Conservation (phyloP, 2,113 vertebrate genomes). For the Garra rufa region DNA sequence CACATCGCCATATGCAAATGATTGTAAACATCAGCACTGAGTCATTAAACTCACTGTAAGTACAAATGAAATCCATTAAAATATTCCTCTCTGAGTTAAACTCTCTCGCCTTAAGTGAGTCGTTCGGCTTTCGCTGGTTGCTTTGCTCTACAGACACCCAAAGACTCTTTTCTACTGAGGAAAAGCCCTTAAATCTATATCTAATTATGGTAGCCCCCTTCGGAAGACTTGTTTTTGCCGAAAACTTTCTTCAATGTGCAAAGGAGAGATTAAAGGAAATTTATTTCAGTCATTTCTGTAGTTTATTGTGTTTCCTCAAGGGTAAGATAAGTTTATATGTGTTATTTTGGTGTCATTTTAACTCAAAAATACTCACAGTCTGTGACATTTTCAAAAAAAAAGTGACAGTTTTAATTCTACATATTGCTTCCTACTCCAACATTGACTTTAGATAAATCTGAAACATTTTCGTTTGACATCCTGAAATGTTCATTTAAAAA, state of each 20-base stretch:
- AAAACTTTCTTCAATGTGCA: conserved; percentile 51
- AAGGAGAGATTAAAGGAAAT: conserved; percentile 49
- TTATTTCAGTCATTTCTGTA: conserved; percentile 53
- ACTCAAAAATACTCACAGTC: not conserved
- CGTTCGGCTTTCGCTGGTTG: not conserved
- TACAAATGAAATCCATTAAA: not conserved
- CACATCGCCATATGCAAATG: not conserved
- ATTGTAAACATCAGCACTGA: conserved; percentile 7
- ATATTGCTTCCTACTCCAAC: not conserved
- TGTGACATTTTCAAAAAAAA: too few species aligned
- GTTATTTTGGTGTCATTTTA: conserved; percentile 45
- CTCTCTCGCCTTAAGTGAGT: conserved; percentile 15
- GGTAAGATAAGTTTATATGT: conserved; percentile 49
- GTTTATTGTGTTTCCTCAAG: conserved; percentile 52
- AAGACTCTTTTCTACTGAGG: conserved; percentile 23
- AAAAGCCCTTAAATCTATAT: conserved; percentile 19
- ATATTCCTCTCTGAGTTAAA: conserved; percentile 5
- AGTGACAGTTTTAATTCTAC: conserved; percentile 36
- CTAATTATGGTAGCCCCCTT: conserved; percentile 44
- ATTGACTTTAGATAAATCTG: conserved; percentile 15
- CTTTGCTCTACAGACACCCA: not conserved
- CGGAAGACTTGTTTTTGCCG: conserved; percentile 5
- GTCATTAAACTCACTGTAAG: conserved; percentile 26
- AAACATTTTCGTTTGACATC: conserved; percentile 8
- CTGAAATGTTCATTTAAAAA: not conserved